Conservation (phyloP, 2,113 vertebrate species). For the Tympanuchus pallidicinctus region DNA sequence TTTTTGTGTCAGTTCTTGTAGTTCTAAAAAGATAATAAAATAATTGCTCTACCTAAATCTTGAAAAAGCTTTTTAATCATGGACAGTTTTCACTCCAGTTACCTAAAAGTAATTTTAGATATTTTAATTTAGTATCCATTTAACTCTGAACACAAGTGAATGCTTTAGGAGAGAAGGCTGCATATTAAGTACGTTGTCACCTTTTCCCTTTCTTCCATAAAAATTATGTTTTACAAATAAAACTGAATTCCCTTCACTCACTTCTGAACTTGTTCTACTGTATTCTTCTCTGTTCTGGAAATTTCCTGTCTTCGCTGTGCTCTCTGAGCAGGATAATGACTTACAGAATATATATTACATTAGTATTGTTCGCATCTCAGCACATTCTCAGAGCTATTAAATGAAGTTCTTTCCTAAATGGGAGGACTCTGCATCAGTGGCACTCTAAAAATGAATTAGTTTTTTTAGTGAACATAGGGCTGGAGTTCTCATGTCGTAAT, state of each 20-base stretch:
- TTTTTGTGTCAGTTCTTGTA: neutral
- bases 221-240: neutral
- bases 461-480: neutral
- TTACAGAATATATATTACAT: neutral
- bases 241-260: neutral
- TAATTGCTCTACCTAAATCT: neutral
- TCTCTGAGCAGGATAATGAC: neutral
- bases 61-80: neutral
- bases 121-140: neutral
- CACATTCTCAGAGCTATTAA: neutral
- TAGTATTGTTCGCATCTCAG: neutral
- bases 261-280: neutral
- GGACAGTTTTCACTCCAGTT: neutral
- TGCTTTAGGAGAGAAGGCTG: neutral
- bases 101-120: neutral
- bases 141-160: neutral
- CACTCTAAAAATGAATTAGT: neutral
- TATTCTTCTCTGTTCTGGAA: neutral
- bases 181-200: neutral
- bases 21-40: neutral
- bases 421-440: neutral
- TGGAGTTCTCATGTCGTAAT: neutral
- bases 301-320: neutral
- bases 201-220: neutral
- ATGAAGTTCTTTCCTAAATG: neutral